These are phyloP conservation scores for Thalpophila matura DNA, from an alignment of 2,888 invertebrate species.

Conservation along the genomic window DNA sequence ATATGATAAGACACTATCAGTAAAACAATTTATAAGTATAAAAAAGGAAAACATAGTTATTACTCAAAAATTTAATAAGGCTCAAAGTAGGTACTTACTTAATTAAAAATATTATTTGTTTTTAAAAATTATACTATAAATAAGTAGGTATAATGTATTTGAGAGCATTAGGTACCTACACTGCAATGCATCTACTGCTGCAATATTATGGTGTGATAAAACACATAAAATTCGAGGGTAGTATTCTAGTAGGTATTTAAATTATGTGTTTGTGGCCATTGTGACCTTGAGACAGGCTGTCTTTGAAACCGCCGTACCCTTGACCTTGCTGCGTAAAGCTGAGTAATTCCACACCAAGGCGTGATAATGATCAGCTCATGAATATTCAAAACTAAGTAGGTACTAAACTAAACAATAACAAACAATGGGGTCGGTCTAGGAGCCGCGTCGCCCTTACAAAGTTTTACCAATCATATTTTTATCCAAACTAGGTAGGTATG, in stretches of 20 bases:
- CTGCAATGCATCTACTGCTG: conserved; percentile 18
- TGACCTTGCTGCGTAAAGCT: conserved; percentile 45
- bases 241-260: conserved; percentile 19
- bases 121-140: too few species aligned
- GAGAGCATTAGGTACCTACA: too few species aligned
- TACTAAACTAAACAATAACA: conserved; percentile 41
- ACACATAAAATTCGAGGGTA: conserved; percentile 2
- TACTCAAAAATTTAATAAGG: too few species aligned
- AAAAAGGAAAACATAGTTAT: too few species aligned
- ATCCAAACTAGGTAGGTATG: too few species aligned
- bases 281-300: conserved; percentile 31
- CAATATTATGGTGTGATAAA: conserved; percentile 2
- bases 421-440: conserved; percentile 13
- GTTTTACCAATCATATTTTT: too few species aligned
- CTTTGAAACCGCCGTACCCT: conserved; percentile 26
- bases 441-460: neutral
- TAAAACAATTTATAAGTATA: neutral
- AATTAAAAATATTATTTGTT: too few species aligned
- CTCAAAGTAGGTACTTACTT: too few species aligned
- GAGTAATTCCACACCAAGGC: conserved; percentile 21
- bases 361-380: conserved; percentile 63
- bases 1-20: conserved; percentile 13
- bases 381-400: conserved; percentile 25
- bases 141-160: neutral
- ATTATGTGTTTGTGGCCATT: neutral